Evolutionary conservation across 2,797 vertebrate genomes (phyloP), one percentile per base, ranked within the genome.

Genomic region (Phataginus tricuspis): DNA sequence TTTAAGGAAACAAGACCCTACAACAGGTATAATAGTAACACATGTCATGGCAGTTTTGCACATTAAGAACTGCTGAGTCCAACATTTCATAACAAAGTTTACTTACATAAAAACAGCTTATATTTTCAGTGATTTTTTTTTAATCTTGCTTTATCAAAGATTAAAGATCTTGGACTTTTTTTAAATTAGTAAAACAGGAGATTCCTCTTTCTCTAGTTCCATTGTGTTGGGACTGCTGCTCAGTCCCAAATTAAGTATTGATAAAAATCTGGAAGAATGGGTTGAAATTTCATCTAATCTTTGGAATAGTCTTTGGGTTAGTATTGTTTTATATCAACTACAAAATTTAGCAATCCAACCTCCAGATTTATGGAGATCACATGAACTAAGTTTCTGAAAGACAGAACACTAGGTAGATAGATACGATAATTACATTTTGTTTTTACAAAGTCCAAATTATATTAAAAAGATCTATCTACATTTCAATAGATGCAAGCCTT

Each of bases 381-480:
- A 74, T 34, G 14, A 89, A 31, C 5, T 21, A 86, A 45, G 12
- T 82, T 66, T 42, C 29, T 21, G 92, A 88, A 77, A 80, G 13
- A 63, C 3, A 66, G 18, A 87, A 55, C 1, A 53, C 0, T 59
- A 53, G 34, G 6, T 42, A 55, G 18, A 13, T 8, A 80, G 15
- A 5, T 80, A 92, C 79, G 45, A 89, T 53, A 86, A 51, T 64
- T 93, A 45, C 19, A 64, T 87, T 95, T 91, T 84, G 21, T 69
- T 93, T 95, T 77, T 19, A 89, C 21, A 86, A 85, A 79, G 13
- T 45, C 51, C 21, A 90, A 91, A 59, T 93, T 75, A 79, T 21
- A 63, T 4, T 74, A 29, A 90, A 45, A 94, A 96, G 39, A 78
- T 69, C 59, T 23, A 85, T 75, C 12, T 59, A 86, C 25, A 61